Evolutionary conservation across 2,888 invertebrate species (phyloP), one percentile per base, ranked within the genome.

Genomic region (Oegoconia quadripuncta): DNA sequence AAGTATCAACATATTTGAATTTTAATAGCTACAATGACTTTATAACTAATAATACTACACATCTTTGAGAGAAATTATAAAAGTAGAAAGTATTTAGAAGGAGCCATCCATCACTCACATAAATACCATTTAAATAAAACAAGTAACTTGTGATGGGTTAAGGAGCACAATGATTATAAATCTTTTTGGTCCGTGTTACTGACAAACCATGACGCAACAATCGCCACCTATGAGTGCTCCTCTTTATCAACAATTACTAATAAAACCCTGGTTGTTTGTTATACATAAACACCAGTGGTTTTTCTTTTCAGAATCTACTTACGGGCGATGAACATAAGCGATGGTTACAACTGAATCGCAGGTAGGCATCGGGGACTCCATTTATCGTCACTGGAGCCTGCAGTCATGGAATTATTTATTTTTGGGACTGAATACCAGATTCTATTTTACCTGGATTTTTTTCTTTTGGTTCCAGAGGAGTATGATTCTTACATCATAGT

Each of bases 401-500:
- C 56, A 56, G 42, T 40, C 65, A 57, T 34, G 38, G 52, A 67
- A 68, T 73, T 71, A 59, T 44, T 60, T 36, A 53, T 42, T 41
- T 57, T 55, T 53, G 32, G 17, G 18, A 12, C 14, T 44, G 37
- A 29, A 50, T 53, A 4, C 11, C 12, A 3, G 25, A 28, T 28
- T 40, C 26, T 14, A 57, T 61, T 60, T 34, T 42, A 39, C 27
- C 36, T 59, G 44, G 34, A 41, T 44, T 44, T 51, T 74, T 83
- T 76, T 82, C 84, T 90, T 87, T 88, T 90, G 91, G 88, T 94
- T 93, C 55, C 93, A 98, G 98, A 99, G 90, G 96, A 96, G 76
- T 98, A 90, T 90, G 99, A 99, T 91, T 97, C 99, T 37, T 99
- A 99, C 90, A 99, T 99, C 90, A 97, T 99, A 78, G 99, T 99